Base-by-base conservation (phyloP, 2,113 vertebrate genomes). In the Erpornis zantholeuca region DNA sequence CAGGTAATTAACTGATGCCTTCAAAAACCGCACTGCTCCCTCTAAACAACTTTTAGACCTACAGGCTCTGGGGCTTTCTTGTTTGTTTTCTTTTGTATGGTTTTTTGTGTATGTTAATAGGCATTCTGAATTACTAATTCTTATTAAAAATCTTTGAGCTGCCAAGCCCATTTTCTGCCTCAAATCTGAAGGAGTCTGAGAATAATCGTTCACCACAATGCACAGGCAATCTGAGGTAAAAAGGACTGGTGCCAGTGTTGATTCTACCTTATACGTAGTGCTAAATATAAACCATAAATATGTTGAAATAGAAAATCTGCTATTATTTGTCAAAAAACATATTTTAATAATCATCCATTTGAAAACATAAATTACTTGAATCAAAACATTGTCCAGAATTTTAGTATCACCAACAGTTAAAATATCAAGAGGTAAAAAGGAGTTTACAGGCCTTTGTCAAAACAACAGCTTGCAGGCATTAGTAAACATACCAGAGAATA, bases 191-290 rank as follows among this genome's bases (percentile, higher is more conserved):
- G 1, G 4, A 19, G 6, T 31, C 18, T 47, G 35, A 14, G 16
- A 38, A 10, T 6, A n/a, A 29, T 21, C 3, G 6, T 12, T 28
- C 10, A 31, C 3, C 2, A 3, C 10, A 3, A 10, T 2, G 2
- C 31, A n/a, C 22, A 24, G 11, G 11, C 9, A 31, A 17, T n/a
- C 3, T n/a, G 42, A 76, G 8, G 29, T 9, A 35, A 15, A 60
- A 71, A 82, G 27, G 5, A 10, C 5, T 9, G 28, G 6, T 59
- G 6, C 4, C 15, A 21, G 14, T 27, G 85, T 27, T 23, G 33
- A 7, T n/a, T n/a, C 4, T 31, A 12, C 12, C 7, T 61, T 52
- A 15, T 3, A 15, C 3, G 2, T 3, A 49, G 9, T 10, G 10
- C 33, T 50, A 24, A 68, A 61, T 4, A 7, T 6, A 20, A 20